Percentiles rank a stretch among this genome's conserved stretches.
These are phyloP conservation scores for Holacanthella duospinosa DNA, from an alignment of 2,888 invertebrate genomes.

Conservation along the genomic window DNA sequence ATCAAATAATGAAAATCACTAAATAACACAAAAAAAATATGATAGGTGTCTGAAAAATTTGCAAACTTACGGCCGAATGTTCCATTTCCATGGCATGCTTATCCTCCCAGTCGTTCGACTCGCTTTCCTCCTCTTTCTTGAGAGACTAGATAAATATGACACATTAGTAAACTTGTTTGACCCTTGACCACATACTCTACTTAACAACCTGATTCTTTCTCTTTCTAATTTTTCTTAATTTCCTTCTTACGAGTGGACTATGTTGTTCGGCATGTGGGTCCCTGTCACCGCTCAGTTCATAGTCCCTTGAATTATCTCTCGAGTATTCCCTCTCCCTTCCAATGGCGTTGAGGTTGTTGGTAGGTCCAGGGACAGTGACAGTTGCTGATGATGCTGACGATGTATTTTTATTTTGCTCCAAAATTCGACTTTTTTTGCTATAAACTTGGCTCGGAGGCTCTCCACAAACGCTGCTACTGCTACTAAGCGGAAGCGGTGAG, in stretches of 20 bases:
- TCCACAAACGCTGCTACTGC: constrained; percentile 3
- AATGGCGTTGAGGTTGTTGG: background rate
- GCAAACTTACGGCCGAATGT: background rate
- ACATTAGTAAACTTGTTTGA: no score
- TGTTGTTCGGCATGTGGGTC: constrained; percentile 14
- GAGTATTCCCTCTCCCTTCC: background rate
- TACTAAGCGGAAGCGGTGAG: constrained; percentile 11
- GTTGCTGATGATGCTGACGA: background rate
- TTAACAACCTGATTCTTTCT: no score
- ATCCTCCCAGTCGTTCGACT: constrained; percentile 60
- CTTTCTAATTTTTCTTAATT: no score
- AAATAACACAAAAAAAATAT: no score
- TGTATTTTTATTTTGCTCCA: constrained; percentile 15
- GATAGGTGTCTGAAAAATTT: no score
- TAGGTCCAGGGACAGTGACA: background rate
- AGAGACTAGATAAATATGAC: constrained; percentile 57
- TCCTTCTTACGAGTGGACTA: constrained; percentile 25
- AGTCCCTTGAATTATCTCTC: background rate
- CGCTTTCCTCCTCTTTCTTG: constrained; percentile 59
- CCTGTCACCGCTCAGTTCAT: background rate
- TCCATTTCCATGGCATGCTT: constrained; percentile 42
- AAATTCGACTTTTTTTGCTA: constrained; percentile 33
- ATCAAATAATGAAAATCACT: no score
- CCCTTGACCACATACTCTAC: no score
- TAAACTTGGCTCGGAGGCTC: constrained; percentile 18